Conservation (phyloP, 2,797 vertebrate species). For the Syngnathus rostellatus region DNA sequence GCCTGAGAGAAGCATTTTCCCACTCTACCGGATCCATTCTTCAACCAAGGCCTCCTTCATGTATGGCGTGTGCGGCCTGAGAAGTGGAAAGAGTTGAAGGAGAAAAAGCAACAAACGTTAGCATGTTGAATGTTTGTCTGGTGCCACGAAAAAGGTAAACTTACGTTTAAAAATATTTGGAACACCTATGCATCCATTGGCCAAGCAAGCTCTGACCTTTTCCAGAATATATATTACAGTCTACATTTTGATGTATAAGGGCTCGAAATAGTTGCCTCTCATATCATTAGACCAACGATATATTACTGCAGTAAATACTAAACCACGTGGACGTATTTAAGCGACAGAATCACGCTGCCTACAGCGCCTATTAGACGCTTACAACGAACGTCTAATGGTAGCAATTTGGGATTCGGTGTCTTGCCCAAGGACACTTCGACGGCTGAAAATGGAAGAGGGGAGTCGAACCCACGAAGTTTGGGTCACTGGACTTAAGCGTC, state of each 20-base stretch:
- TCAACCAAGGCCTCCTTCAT: neutral
- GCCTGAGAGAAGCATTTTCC: neutral
- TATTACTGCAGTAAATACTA: neutral
- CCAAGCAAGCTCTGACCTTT: neutral
- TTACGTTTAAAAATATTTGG: neutral
- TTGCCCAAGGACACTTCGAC: no score
- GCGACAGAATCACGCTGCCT: no score
- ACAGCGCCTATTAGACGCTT: no score
- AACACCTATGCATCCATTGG: neutral
- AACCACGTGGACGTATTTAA: no score
- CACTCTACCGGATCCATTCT: slow-evolving; percentile 34
- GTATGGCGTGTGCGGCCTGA: neutral
- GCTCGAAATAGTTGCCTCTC: neutral
- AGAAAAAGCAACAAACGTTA: neutral
- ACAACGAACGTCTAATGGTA: no score
- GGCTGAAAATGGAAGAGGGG: no score
- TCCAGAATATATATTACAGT: neutral
- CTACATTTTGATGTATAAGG: neutral
- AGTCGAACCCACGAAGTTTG: no score
- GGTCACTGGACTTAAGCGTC: no score
- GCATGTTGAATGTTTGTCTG: neutral
- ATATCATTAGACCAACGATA: neutral
- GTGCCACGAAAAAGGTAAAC: neutral
- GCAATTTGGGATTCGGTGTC: no score
- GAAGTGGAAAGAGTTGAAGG: neutral